These are phyloP conservation scores for Procavia capensis DNA, from an alignment of 2,113 vertebrate genomes.

Conservation along the genomic window DNA sequence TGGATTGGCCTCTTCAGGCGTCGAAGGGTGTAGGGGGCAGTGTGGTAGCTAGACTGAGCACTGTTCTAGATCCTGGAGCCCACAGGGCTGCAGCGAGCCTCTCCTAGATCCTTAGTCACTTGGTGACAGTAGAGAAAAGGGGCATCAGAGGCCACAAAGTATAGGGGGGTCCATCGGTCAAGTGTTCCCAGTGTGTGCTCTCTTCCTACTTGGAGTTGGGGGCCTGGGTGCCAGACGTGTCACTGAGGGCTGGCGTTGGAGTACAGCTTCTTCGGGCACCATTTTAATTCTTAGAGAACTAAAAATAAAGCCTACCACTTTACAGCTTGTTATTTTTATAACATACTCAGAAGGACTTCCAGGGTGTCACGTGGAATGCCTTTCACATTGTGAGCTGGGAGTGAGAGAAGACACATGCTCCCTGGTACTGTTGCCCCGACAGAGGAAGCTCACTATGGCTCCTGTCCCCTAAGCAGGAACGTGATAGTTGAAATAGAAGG, in stretches of 20 bases:
- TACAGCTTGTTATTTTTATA: constrained; percentile 53
- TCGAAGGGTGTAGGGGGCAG: background rate
- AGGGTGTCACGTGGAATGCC: constrained; percentile 36
- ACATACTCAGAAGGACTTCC: constrained; percentile 36
- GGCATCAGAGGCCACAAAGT: background rate
- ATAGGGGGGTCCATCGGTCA: background rate
- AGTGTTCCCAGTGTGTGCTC: background rate
- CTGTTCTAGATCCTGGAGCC: background rate
- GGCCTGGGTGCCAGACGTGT: background rate
- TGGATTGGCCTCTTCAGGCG: background rate
- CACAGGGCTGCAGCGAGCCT: background rate
- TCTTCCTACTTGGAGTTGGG: background rate
- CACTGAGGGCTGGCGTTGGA: background rate
- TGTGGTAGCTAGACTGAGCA: background rate
- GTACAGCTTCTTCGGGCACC: background rate
- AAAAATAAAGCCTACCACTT: constrained; percentile 61
- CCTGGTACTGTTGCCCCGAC: background rate
- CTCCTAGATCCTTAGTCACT: background rate
- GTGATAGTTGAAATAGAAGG: background rate
- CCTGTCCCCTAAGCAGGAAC: background rate
- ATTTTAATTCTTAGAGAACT: background rate
- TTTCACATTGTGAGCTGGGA: constrained; percentile 50
- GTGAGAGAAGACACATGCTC: background rate
- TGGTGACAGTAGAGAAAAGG: background rate
- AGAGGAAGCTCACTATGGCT: background rate